A percentile compares a stretch with the other conserved stretches of the same genome.
These are phyloP conservation scores for Nothocercus nigrocapillus DNA, from an alignment of 2,113 vertebrate species.

Conservation along the genomic window DNA sequence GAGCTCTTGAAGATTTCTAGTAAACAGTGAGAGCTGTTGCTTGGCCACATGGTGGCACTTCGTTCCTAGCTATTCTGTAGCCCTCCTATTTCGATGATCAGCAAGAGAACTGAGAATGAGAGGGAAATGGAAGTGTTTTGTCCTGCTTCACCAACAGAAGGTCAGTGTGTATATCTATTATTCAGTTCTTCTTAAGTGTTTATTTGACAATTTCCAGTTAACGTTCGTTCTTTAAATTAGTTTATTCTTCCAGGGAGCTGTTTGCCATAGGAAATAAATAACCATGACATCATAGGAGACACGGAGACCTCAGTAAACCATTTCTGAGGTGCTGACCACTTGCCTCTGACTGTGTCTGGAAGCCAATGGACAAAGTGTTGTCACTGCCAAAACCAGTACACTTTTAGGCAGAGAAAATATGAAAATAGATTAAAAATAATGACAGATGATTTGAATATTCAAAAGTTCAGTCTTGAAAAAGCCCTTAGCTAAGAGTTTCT, in stretches of 20 bases:
- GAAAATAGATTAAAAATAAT: neutral
- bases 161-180: neutral
- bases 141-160: neutral
- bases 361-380: neutral
- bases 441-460: slow-evolving; percentile 7
- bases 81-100: neutral
- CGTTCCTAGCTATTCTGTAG: slow-evolving; percentile 49
- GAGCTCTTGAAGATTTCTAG: neutral
- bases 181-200: neutral
- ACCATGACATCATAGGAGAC: neutral
- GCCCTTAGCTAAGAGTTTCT: neutral
- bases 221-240: neutral
- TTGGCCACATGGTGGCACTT: slow-evolving; percentile 76
- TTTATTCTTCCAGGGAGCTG: neutral
- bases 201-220: slow-evolving; percentile 14
- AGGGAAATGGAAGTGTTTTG: neutral
- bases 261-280: slow-evolving; percentile 7
- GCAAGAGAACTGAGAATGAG: neutral
- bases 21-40: neutral
- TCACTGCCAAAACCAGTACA: neutral
- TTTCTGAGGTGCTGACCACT: neutral
- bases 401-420: neutral
- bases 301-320: neutral
- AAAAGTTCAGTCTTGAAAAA: neutral
- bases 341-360: neutral